Evolutionary conservation across 1,140 invertebrate genomes (phyloP), one percentile per base, ranked within the genome.

Genomic region (Orchesella cincta): DNA sequence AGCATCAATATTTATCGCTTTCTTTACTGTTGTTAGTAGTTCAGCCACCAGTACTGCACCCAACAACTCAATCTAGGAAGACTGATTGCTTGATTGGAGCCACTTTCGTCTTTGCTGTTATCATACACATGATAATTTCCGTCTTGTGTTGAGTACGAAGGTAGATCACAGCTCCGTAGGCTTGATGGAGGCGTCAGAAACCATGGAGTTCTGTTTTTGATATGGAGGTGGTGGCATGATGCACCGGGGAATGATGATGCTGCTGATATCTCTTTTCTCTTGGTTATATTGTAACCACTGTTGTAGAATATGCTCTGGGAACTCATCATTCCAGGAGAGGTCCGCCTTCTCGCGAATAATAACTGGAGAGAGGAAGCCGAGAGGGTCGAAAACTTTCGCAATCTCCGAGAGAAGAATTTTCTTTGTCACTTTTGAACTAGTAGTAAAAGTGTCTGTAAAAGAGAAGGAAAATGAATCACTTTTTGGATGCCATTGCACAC

Each of bases 291-390:
- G 26, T 8, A 39, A 20, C 84, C 83, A 86, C 16, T 76, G 8
- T 57, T 57, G 54, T 26, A 5, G 8, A 3, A 57, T 23, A n/a
- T 83, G 51, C 14, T 35, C 18, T 31, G 84, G 82, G 14, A 86
- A 77, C 33, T 79, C 67, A 34, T 85, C 83, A 78, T 88, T 86
- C 86, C 86, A 88, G 70, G 82, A 83, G 14, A 88, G 70, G 3
- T 87, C 75, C 8, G 85, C 81, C 82, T 88, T 88, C 26, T 82
- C 81, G n/a, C 70, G 73, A 14, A 86, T 80, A 18, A 83, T 83
- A 14, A 85, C 67, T 29, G 86, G 85, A 34, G 81, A 79, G 12
- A 86, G 23, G 12, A 86, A 77, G 29, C 86, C 86, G 23, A 86
- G 79, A 16, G 86, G 87, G 80, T 88, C 87, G 78, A 85, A 88